Conservation (phyloP, 2,888 invertebrate species). For the Aspidiotus destructor region DNA sequence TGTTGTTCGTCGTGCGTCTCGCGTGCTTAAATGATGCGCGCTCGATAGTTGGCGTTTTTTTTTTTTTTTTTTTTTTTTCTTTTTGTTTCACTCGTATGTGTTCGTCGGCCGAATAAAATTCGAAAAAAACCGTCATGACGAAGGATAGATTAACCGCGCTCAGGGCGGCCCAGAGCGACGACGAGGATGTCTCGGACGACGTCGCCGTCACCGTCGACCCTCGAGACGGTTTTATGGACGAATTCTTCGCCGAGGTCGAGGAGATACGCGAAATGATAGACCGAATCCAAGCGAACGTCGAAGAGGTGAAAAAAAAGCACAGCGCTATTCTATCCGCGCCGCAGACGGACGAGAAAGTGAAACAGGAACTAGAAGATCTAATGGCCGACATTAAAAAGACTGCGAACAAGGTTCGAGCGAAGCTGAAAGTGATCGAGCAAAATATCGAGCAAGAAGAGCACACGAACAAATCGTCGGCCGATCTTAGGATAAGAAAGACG, state of each 20-base stretch:
- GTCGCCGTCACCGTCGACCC: slow-evolving; percentile 86
- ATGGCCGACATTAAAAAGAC: slow-evolving; percentile 99
- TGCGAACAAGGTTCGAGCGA: slow-evolving; percentile 99
- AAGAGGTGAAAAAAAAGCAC: slow-evolving; percentile 99
- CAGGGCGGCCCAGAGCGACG: slow-evolving; percentile 90
- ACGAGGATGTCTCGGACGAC: slow-evolving; percentile 89
- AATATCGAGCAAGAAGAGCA: slow-evolving; percentile 99
- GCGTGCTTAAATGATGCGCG: too few relatives aligned
- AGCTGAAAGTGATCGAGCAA: slow-evolving; percentile 99
- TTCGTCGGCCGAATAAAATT: too few relatives aligned
- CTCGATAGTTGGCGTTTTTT: too few relatives aligned
- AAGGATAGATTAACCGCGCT: not conserved
- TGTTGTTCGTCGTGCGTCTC: too few relatives aligned
- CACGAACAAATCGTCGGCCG: slow-evolving; percentile 95
- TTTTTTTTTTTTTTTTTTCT: too few relatives aligned
- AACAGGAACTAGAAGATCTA: slow-evolving; percentile 98
- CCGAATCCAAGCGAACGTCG: slow-evolving; percentile 97
- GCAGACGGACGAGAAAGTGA: slow-evolving; percentile 98
- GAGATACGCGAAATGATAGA: slow-evolving; percentile 99
- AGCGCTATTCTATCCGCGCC: slow-evolving; percentile 98
- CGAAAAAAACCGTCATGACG: not conserved
- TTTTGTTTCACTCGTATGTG: too few relatives aligned
- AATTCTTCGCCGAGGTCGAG: slow-evolving; percentile 99
- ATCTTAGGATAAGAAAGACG: slow-evolving; percentile 97
- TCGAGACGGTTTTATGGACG: slow-evolving; percentile 90